Evolutionary conservation across 2,113 vertebrate genomes (phyloP), one percentile per base, ranked within the genome.

Genomic region (Fulica atra): DNA sequence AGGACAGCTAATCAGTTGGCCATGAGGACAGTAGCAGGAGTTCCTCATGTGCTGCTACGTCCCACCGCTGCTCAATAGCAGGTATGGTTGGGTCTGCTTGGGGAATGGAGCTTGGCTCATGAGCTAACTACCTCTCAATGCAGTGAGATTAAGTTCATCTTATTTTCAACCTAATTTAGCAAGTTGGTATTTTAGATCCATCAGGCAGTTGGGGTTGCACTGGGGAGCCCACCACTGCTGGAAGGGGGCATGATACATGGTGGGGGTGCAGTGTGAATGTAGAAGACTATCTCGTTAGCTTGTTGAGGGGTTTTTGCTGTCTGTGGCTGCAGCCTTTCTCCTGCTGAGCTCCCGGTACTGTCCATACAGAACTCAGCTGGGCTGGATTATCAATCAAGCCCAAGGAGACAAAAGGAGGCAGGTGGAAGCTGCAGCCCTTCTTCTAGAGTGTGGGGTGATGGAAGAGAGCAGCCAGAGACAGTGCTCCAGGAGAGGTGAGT

Each of bases 391-490:
- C 31, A 42, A 2, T 74, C 61, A 70, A 88, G 80, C 7, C 70
- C 36, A 21, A 25, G 80, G 40, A 80, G 66, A 63, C 31, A 93
- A 93, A 93, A 83, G 68, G 66, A 61, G 26, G 57, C 71, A 95
- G 71, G 63, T 83, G 42, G 76, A 7, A 63, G 10, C 9, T 10
- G 1, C 5, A 12, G 6, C 3, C 10, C 31, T 4, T 42, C 15
- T 1, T 0, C 16, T 4, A 9, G 33, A 23, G 36, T 16, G 8
- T 2, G 10, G 23, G 11, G 19, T 11, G 26, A 1, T 48, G 35
- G 48, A 44, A 35, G 53, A 65, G 26, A 18, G 66, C 1, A 3
- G 73, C 2, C 0, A 4, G 3, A 42, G 31, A 0, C 1, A 2
- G 59, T 1, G 17, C 5, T 46, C 6, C 2, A 4, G 35, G 4